These are phyloP conservation scores for Lutraria lutraria DNA, from an alignment of 2,888 invertebrate species.

Conservation along the genomic window DNA sequence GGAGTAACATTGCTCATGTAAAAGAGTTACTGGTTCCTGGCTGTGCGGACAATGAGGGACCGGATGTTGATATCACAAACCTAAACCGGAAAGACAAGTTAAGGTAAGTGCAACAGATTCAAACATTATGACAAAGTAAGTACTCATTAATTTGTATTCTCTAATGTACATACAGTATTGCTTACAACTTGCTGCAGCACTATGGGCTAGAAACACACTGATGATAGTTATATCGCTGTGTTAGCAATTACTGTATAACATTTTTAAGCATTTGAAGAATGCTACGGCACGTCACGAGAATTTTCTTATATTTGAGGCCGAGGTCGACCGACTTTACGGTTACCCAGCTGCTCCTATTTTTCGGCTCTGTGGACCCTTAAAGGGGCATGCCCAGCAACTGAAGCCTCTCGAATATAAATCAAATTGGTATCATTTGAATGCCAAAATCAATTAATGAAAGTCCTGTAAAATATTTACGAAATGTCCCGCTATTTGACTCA, in stretches of 20 bases:
- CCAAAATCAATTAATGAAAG: too few relatives aligned
- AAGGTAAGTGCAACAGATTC: not conserved
- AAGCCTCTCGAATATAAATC: too few relatives aligned
- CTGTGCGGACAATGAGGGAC: not conserved
- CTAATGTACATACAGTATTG: not conserved
- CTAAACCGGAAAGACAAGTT: not conserved
- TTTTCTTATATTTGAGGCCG: too few relatives aligned
- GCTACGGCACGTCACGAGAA: too few relatives aligned
- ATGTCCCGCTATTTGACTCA: too few relatives aligned
- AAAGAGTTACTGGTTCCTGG: slow-evolving; percentile 42
- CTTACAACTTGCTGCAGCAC: not conserved
- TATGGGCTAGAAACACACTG: not conserved
- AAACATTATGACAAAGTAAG: not conserved
- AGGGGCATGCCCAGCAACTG: too few relatives aligned
- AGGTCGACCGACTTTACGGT: too few relatives aligned
- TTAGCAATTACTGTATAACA: not conserved
- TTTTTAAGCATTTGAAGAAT: not conserved
- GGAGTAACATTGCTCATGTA: slow-evolving; percentile 39
- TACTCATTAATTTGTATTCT: too few relatives aligned
- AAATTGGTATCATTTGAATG: too few relatives aligned
- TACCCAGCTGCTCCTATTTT: too few relatives aligned
- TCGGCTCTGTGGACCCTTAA: too few relatives aligned
- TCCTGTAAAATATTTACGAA: too few relatives aligned
- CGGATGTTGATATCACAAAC: not conserved
- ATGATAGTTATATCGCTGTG: not conserved